A percentile compares a stretch with the other conserved stretches of the same genome.
phyloP scores from a whole-genome alignment of 2,113 vertebrate genomes.

The Telmatochromis sp. region DNA sequence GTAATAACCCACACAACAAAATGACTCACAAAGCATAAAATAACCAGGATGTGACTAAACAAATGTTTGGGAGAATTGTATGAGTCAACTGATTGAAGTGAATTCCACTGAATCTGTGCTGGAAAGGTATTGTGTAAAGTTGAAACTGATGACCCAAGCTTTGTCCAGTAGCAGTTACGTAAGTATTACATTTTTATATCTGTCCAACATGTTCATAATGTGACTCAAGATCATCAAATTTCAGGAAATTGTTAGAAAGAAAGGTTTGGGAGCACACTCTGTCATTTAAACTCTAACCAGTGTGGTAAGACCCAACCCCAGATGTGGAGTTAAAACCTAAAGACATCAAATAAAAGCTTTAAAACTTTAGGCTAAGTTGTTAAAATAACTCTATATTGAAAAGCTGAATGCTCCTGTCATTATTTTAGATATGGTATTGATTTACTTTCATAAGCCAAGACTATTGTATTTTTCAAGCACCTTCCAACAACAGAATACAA shows the following conservation, averaged over 20 bases:
- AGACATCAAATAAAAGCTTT: neutral
- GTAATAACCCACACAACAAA: neutral
- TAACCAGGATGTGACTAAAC: neutral
- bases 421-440: neutral
- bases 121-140: neutral
- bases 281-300: neutral
- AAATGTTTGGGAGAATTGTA: neutral
- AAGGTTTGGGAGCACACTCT: neutral
- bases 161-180: neutral
- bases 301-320: neutral
- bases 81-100: neutral
- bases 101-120: neutral
- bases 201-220: neutral
- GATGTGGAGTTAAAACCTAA: neutral
- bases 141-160: neutral
- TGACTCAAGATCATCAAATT: neutral
- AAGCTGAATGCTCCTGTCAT: neutral
- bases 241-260: neutral
- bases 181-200: neutral
- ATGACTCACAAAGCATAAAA: neutral
- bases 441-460: neutral
- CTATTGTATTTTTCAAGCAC: neutral
- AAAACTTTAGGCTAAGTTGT: neutral
- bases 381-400: neutral
- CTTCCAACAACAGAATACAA: neutral